phyloP scores from a whole-genome alignment of 2,797 vertebrate species.

The Acropternis orthonyx region DNA sequence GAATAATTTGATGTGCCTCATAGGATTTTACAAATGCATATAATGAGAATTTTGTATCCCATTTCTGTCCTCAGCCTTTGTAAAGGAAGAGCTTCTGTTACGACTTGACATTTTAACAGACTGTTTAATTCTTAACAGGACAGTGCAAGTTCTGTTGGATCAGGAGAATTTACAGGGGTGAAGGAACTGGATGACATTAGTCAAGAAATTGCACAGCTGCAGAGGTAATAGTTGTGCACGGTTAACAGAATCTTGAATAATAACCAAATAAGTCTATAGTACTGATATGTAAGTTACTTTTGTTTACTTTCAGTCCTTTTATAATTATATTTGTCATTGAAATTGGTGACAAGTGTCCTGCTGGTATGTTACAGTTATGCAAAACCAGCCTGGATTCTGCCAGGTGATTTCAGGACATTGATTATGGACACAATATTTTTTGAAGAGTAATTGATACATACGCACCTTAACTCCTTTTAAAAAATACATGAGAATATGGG shows the following conservation, averaged over 20 bases:
- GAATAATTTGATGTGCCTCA: not conserved
- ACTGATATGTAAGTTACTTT: not conserved
- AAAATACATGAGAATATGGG: not conserved
- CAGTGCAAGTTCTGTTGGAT: slow-evolving; percentile 89
- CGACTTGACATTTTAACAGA: not conserved
- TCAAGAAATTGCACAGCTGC: slow-evolving; percentile 93
- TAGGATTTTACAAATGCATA: not conserved
- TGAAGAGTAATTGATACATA: not conserved
- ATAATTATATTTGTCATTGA: not conserved
- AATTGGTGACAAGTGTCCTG: not conserved
- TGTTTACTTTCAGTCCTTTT: not conserved
- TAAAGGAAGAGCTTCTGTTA: not conserved
- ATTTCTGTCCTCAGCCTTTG: not conserved
- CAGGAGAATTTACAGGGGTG: slow-evolving; percentile 95
- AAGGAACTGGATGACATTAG: slow-evolving; percentile 96
- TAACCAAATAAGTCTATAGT: not conserved
- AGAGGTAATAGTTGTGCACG: slow-evolving; percentile 80
- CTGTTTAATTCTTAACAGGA: slow-evolving; percentile 78
- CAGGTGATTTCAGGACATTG: not conserved
- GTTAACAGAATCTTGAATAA: not conserved
- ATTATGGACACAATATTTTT: not conserved
- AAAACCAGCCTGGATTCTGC: not conserved
- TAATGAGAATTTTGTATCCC: not conserved
- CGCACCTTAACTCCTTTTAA: not conserved
- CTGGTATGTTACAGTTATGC: not conserved